phyloP scores from a whole-genome alignment of 2,797 vertebrate genomes.

The Sebastes oblongus region DNA sequence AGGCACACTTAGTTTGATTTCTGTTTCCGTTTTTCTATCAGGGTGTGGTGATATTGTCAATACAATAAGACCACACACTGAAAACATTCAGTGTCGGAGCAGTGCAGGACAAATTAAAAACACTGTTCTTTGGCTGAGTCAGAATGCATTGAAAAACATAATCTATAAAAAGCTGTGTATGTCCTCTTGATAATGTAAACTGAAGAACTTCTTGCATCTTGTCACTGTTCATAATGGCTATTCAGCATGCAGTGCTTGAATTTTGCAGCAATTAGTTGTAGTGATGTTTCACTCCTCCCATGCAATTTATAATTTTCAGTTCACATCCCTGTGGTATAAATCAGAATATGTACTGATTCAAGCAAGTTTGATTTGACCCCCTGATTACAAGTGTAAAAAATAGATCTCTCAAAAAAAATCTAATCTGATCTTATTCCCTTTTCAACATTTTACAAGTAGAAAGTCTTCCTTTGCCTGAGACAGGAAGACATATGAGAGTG shows the following conservation, averaged over 20 bases:
- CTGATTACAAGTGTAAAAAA: conserved; percentile 7
- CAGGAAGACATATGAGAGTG: background rate
- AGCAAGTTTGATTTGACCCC: background rate
- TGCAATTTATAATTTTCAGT: background rate
- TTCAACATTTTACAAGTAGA: conserved; percentile 8
- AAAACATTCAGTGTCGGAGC: conserved; percentile 7
- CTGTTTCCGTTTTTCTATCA: background rate
- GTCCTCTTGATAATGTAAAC: background rate
- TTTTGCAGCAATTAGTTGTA: background rate
- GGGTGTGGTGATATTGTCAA: conserved; percentile 2
- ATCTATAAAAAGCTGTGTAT: background rate
- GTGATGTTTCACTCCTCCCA: background rate
- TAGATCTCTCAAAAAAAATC: background rate
- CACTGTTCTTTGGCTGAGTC: conserved; percentile 38
- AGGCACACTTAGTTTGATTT: conserved; percentile 48
- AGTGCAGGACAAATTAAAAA: conserved; percentile 6
- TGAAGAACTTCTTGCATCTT: background rate
- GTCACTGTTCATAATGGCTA: background rate
- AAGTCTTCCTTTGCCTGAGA: background rate
- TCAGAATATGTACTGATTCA: background rate
- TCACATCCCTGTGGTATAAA: background rate
- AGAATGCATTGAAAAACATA: background rate
- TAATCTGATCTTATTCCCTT: conserved; percentile 39
- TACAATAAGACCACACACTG: background rate
- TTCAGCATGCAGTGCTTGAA: background rate